Base-by-base conservation (phyloP, 2,797 vertebrate species). In the Sebastolobus alascanus region DNA sequence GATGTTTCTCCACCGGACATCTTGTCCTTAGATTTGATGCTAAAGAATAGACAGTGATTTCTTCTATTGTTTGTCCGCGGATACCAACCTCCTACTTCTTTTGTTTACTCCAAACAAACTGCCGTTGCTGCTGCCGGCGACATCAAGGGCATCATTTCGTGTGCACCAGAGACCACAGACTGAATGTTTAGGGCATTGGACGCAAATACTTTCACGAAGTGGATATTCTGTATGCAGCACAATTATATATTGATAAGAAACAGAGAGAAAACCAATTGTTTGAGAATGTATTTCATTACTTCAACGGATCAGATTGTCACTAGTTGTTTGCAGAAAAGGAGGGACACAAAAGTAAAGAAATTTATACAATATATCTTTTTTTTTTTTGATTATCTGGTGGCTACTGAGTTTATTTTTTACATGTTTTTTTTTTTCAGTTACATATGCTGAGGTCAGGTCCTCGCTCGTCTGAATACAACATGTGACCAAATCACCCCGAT, bases 41-140 rank as follows among this genome's bases (percentile, higher is more conserved):
- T 43, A 2, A 56, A 20, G 6, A 68, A 14, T 13, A 31, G 3
- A 43, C 7, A 10, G 5, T 10, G 14, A 3, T 54, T 68, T 54
- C 50, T 11, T 59, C 12, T 10, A 11, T 67, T 67, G n/a, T 35
- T 43, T 9, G 4, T 20, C 50, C 9, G 8, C 20, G 50, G 50
- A 22, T 54, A 54, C 50, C n/a, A 11, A 20, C 37, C 10, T 37
- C 65, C 50, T 12, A 46, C 38, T n/a, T 27, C 2, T 29, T 25
- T 58, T 67, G 65, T 66, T 69, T 43, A 37, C 37, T 5, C 61
- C 60, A 67, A 46, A 71, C 33, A 67, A 75, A 59, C 4, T 20
- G 37, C 43, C 58, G 31, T 52, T 43, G 60, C 56, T 54, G 33
- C 55, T 37, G 46, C 1, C 1, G 4, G 35, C 9, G 40, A 55